Conservation (phyloP, 2,888 invertebrate genomes). For the Hydraecia micacea region DNA sequence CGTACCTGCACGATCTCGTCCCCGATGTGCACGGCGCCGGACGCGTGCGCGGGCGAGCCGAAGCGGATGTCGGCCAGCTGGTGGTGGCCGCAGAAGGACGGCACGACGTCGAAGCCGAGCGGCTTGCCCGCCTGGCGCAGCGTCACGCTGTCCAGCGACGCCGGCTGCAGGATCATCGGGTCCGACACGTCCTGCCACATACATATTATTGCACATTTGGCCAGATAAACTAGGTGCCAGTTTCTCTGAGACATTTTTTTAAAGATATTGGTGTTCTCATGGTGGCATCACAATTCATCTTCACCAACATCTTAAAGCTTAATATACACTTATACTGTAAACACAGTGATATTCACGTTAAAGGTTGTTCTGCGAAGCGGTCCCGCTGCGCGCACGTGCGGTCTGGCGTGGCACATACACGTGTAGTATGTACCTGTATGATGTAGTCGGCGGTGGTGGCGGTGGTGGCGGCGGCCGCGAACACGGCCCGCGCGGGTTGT, state of each 20-base stretch:
- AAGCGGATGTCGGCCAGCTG: constrained; percentile 97
- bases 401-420: not conserved
- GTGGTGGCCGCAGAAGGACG: constrained; percentile 93
- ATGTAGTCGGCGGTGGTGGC: constrained; percentile 95
- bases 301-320: no score
- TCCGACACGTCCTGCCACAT: constrained; percentile 93
- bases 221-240: no score
- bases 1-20: constrained; percentile 98
- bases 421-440: constrained; percentile 91
- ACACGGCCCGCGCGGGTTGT: constrained; percentile 94
- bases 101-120: constrained; percentile 96
- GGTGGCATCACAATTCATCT: no score
- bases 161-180: constrained; percentile 97
- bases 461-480: constrained; percentile 93
- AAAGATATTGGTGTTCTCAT: no score
- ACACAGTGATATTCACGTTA: no score
- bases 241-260: no score
- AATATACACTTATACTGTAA: no score
- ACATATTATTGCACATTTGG: not conserved
- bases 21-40: constrained; percentile 97
- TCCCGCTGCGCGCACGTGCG: constrained; percentile 71
- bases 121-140: constrained; percentile 96
- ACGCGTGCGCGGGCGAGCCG: constrained; percentile 97
- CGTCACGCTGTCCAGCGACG: constrained; percentile 96
- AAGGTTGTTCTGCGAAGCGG: constrained; percentile 63